These are phyloP conservation scores for Leucoptera coffeella DNA, from an alignment of 2,888 invertebrate genomes.

Conservation along the genomic window DNA sequence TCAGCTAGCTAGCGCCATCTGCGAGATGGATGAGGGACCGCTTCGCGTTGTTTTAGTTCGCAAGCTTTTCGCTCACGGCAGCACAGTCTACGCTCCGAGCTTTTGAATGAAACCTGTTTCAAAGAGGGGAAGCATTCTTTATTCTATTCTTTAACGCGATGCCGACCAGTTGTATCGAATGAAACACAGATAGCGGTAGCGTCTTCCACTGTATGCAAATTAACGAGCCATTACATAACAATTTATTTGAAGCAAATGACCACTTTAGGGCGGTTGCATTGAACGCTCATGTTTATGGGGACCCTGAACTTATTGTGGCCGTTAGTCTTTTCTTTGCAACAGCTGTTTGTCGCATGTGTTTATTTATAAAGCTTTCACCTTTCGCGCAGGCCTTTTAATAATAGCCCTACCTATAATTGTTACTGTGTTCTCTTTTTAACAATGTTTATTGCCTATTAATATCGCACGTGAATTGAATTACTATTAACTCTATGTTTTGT, in stretches of 20 bases:
- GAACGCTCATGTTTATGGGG: constrained; percentile 42
- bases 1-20: constrained; percentile 42
- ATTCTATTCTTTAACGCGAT: too few species aligned
- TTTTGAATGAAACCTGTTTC: constrained; percentile 38
- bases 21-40: constrained; percentile 28
- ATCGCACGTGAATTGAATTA: too few species aligned
- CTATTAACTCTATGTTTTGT: too few species aligned
- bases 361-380: constrained; percentile 27
- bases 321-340: constrained; percentile 45
- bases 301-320: constrained; percentile 49
- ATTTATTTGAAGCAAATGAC: constrained; percentile 55
- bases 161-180: too few species aligned
- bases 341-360: constrained; percentile 35
- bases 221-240: constrained; percentile 49
- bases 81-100: constrained; percentile 19
- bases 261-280: constrained; percentile 50
- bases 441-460: too few species aligned
- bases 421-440: not conserved
- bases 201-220: constrained; percentile 51
- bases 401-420: not conserved
- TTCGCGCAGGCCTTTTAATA: constrained; percentile 29
- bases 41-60: constrained; percentile 28
- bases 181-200: too few species aligned
- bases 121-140: constrained; percentile 4
- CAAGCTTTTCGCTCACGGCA: constrained; percentile 17